Percentiles rank a stretch among this genome's conserved stretches.
phyloP scores from a whole-genome alignment of 2,113 vertebrate species.

The Octodon degus region DNA sequence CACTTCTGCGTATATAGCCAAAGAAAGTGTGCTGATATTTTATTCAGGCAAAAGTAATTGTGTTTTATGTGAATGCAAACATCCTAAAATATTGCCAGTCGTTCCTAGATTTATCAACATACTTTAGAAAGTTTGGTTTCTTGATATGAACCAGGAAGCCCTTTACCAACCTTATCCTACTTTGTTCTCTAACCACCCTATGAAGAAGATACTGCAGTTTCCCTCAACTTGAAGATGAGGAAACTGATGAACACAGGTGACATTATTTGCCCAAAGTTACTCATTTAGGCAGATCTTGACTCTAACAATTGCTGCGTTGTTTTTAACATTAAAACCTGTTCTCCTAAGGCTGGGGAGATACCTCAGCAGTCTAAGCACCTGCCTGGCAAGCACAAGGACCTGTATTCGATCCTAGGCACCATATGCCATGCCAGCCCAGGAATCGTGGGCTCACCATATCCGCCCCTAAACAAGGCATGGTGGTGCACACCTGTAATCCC shows the following conservation, averaged over 20 bases:
- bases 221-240: conserved; percentile 17
- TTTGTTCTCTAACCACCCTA: not conserved
- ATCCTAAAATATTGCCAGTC: not conserved
- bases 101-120: conserved; percentile 16
- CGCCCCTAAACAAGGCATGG: too few relatives aligned
- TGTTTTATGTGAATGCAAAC: conserved; percentile 9
- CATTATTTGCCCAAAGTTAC: not conserved
- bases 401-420: too few relatives aligned
- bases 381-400: too few relatives aligned
- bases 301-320: not conserved
- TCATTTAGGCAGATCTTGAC: not conserved
- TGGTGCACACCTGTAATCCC: too few relatives aligned
- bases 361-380: too few relatives aligned
- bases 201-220: not conserved
- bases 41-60: not conserved
- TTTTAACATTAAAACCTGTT: conserved; percentile 4
- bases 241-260: not conserved
- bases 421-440: too few relatives aligned
- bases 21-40: not conserved
- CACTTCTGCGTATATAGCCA: not conserved
- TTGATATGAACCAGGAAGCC: not conserved
- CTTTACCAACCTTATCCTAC: conserved; percentile 4
- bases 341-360: not conserved
- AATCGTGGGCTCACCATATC: too few relatives aligned
- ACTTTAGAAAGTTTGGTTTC: not conserved